phyloP scores from a whole-genome alignment of 2,888 invertebrate species.

The Neoascia interrupta region DNA sequence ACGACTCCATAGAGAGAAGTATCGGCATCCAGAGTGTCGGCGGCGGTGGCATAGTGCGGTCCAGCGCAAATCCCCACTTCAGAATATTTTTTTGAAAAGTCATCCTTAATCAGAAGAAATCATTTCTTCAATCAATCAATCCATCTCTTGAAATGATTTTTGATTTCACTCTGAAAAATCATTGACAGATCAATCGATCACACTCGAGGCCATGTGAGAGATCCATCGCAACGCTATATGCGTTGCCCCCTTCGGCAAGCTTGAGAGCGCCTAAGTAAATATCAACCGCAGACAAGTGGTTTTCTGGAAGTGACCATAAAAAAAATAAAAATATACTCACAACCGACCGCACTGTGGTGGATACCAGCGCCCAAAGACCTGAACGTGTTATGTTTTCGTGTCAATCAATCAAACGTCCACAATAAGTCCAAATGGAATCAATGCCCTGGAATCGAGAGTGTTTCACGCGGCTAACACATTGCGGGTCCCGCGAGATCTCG shows the following conservation, averaged over 20 bases:
- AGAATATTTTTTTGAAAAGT: slow-evolving; percentile 51
- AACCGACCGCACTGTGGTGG: not conserved
- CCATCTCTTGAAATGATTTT: slow-evolving; percentile 62
- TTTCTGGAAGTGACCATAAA: slow-evolving; percentile 56
- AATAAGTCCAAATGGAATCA: slow-evolving; percentile 63
- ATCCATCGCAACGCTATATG: slow-evolving; percentile 10
- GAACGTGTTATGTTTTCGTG: slow-evolving; percentile 65
- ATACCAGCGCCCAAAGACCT: slow-evolving; percentile 12
- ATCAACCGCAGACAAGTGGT: slow-evolving; percentile 66
- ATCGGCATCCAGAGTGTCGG: not conserved
- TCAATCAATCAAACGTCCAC: slow-evolving; percentile 66
- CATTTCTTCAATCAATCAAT: slow-evolving; percentile 69
- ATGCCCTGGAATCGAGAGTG: slow-evolving; percentile 35
- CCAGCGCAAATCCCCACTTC: slow-evolving; percentile 50
- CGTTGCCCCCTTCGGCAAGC: slow-evolving; percentile 24
- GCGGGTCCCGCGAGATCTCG: not conserved
- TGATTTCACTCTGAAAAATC: slow-evolving; percentile 63
- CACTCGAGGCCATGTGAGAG: slow-evolving; percentile 64
- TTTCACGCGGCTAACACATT: not conserved
- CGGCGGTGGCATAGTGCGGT: not conserved
- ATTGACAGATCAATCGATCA: slow-evolving; percentile 70
- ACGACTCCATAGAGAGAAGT: not conserved
- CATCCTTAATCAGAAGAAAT: slow-evolving; percentile 64
- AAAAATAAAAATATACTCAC: slow-evolving; percentile 3
- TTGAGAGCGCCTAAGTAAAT: slow-evolving; percentile 63